phyloP scores from a whole-genome alignment of 2,888 invertebrate genomes.

The Stenoptilia bipunctidactyla region DNA sequence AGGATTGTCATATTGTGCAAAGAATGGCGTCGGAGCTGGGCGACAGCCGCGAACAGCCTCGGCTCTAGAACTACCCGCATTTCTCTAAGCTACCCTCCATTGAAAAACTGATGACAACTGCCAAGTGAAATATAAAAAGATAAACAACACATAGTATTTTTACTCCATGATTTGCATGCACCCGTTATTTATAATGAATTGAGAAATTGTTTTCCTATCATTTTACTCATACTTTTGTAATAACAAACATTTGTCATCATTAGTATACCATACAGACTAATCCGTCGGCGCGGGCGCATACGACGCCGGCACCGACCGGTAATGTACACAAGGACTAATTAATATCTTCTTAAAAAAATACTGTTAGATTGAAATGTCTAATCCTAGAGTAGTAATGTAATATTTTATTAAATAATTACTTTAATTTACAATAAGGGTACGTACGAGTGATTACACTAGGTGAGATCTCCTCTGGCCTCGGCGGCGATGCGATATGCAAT shows the following conservation, averaged over 20 bases:
- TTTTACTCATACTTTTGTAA: slow-evolving; percentile 63
- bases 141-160: slow-evolving; percentile 68
- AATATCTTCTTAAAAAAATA: slow-evolving; percentile 72
- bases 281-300: slow-evolving; percentile 38
- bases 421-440: slow-evolving; percentile 61
- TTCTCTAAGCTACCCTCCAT: slow-evolving; percentile 34
- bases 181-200: slow-evolving; percentile 63
- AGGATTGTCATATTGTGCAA: neutral
- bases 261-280: slow-evolving; percentile 64
- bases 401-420: slow-evolving; percentile 26
- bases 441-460: slow-evolving; percentile 65
- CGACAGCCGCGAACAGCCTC: slow-evolving; percentile 18
- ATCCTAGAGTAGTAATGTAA: slow-evolving; percentile 40
- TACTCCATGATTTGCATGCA: slow-evolving; percentile 64
- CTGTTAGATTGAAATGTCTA: slow-evolving; percentile 72
- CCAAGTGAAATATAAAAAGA: slow-evolving; percentile 69
- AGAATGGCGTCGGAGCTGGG: neutral
- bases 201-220: slow-evolving; percentile 64
- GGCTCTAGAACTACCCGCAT: slow-evolving; percentile 31
- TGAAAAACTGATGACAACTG: slow-evolving; percentile 58
- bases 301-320: slow-evolving; percentile 42
- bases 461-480: slow-evolving; percentile 65
- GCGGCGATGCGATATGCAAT: slow-evolving; percentile 33
- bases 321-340: slow-evolving; percentile 64
- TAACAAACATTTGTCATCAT: slow-evolving; percentile 49